A percentile compares a stretch with the other conserved stretches of the same genome.
These are phyloP conservation scores for Philopedon plagiatum DNA, from an alignment of 2,888 invertebrate genomes.

Conservation along the genomic window DNA sequence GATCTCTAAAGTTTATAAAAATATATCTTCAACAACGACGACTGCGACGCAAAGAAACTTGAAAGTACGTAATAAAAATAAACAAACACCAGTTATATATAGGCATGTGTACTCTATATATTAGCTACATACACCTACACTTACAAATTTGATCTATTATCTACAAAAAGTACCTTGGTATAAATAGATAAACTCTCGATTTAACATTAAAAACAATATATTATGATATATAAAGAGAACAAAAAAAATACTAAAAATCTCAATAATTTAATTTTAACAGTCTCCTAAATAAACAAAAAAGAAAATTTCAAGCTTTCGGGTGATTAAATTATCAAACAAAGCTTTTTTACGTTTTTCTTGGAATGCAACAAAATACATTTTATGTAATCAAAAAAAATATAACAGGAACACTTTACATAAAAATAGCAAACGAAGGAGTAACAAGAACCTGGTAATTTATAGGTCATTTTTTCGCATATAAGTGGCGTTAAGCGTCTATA, in stretches of 20 bases:
- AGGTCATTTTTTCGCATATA: no score
- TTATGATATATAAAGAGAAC: conserved; percentile 25
- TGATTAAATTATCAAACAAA: conserved; percentile 24
- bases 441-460: conserved; percentile 2
- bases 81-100: conserved; percentile 4
- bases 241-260: conserved; percentile 33
- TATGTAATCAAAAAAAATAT: conserved; percentile 38
- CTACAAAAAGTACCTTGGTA: conserved; percentile 10
- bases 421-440: conserved; percentile 38
- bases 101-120: conserved; percentile 11
- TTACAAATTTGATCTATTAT: conserved; percentile 12
- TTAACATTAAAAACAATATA: conserved; percentile 24
- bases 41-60: no score
- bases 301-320: background rate
- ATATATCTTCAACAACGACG: no score
- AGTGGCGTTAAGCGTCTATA: no score
- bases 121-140: conserved; percentile 21
- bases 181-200: conserved; percentile 22
- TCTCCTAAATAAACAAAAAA: conserved; percentile 33
- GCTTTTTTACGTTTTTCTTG: conserved; percentile 37
- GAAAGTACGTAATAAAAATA: background rate
- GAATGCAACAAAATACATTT: conserved; percentile 51
- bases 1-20: no score
- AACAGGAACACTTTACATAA: conserved; percentile 47
- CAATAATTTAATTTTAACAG: conserved; percentile 41